phyloP scores from a whole-genome alignment of 2,888 invertebrate species.

The Phortica okadai region DNA sequence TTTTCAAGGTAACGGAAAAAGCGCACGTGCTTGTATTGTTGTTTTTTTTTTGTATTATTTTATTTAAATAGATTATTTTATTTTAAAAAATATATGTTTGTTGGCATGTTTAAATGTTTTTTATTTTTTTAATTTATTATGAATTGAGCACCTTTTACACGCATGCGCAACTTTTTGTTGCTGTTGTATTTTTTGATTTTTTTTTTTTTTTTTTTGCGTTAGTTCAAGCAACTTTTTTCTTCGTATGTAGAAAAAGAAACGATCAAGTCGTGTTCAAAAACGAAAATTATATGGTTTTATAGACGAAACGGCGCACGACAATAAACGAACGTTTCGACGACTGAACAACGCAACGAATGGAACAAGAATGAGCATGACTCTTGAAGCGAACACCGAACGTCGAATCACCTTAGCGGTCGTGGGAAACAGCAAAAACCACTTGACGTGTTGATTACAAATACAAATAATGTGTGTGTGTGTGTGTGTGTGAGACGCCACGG shows the following conservation, averaged over 20 bases:
- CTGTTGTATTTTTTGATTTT: too few relatives aligned
- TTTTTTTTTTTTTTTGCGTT: too few relatives aligned
- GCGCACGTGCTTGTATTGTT: not conserved
- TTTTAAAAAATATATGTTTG: not conserved
- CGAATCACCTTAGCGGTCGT: too few relatives aligned
- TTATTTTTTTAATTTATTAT: not conserved
- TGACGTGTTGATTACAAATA: too few relatives aligned
- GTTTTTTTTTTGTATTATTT: not conserved
- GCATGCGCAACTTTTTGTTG: not conserved
- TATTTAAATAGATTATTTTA: not conserved
- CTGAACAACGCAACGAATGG: not conserved
- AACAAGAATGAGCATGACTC: constrained; percentile 14
- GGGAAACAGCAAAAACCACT: too few relatives aligned
- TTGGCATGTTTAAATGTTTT: not conserved
- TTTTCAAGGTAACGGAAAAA: too few relatives aligned
- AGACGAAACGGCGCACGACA: not conserved
- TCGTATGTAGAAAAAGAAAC: too few relatives aligned
- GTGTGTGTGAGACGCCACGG: too few relatives aligned
- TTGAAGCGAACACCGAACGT: not conserved
- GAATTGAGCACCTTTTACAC: not conserved
- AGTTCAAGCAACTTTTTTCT: too few relatives aligned
- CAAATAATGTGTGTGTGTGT: too few relatives aligned
- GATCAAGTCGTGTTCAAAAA: too few relatives aligned
- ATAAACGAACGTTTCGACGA: not conserved
- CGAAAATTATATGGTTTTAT: too few relatives aligned